Evolutionary conservation across 2,797 vertebrate genomes (phyloP).

Genomic region (Etheostoma nigrum): DNA sequence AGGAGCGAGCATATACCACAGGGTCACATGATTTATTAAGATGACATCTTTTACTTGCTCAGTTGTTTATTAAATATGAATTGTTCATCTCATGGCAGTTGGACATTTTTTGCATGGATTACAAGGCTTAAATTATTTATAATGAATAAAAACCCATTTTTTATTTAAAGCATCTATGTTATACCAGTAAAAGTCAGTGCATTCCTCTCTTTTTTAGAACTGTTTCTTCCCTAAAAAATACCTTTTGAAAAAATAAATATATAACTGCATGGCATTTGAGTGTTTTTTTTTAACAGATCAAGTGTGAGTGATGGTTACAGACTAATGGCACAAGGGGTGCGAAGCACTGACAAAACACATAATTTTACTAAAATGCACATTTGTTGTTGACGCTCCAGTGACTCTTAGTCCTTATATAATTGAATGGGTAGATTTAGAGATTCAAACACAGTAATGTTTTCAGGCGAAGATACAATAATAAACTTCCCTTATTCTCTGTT

Average conservation of each 20-base stretch:
- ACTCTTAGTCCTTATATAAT: constrained; percentile 12
- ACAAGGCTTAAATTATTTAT: constrained; percentile 79
- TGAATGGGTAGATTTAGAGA: background rate
- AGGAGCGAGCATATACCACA: constrained; percentile 2
- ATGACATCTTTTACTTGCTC: constrained; percentile 70
- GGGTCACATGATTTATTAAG: constrained; percentile 78
- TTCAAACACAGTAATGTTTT: constrained; percentile 4
- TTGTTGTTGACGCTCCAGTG: constrained; percentile 64
- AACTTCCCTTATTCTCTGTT: background rate
- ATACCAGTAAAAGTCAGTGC: constrained; percentile 48
- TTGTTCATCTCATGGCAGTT: constrained; percentile 79
- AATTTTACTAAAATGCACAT: constrained; percentile 32
- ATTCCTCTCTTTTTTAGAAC: constrained; percentile 36
- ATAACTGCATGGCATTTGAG: background rate
- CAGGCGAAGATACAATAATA: constrained; percentile 1
- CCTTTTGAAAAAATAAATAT: background rate
- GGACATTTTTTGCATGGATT: constrained; percentile 82
- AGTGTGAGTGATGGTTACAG: constrained; percentile 19
- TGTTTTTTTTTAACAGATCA: constrained; percentile 29
- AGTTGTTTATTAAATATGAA: constrained; percentile 82
- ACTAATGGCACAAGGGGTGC: background rate
- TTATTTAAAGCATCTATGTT: constrained; percentile 57
- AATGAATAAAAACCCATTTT: constrained; percentile 70
- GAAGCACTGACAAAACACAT: constrained; percentile 8
- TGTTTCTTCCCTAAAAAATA: constrained; percentile 12